Base-by-base conservation (phyloP, 2,888 invertebrate genomes). In the Nymphalis polychloros region DNA sequence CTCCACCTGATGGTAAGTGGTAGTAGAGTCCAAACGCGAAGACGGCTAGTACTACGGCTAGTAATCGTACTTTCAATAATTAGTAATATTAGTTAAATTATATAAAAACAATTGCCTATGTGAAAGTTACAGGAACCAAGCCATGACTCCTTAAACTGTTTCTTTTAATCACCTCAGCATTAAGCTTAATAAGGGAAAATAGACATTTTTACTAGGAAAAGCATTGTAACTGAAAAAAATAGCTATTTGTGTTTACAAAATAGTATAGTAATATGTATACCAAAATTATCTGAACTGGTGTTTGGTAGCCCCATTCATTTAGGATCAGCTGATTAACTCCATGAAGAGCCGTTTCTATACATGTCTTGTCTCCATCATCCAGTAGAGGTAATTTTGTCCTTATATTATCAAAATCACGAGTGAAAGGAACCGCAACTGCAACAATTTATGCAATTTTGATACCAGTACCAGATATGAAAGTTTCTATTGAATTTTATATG, bases 301-400 rank as follows among this genome's bases (percentile, higher is more conserved):
- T 97, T 74, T 96, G 95, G 71, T 95, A 95, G 7, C 98, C 98
- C 98, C 98, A 99, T 84, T 98, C 97, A 64, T 95, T 95, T 48
- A 96, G 93, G 48, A 98, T 94, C 63, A 97, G 92, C 78, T 95
- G 95, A 79, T 95, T 96, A 1, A 97, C 95, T 23, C 96, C 97
- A 78, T 95, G 94, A 3, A 98, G 90, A 60, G 97, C 97, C 8
- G 94, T 94, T 80, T 97, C 96, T 69, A 98, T 94, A 79, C 96
- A 96, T 0, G 98, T 97, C 85, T 97, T 97, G 82, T 98, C 98
- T 79, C 95, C 96, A 78, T 97, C 96, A 72, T 97, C 97, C 8
- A 98, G 90, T 70, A 94, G 95, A 71, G 95, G 94, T 1, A 98
- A 87, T 75, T 96, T 96, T 20, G 94, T 93, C 76, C 96, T 95